Conservation (phyloP, 2,797 vertebrate genomes). For the Coranthus polyacanthus region DNA sequence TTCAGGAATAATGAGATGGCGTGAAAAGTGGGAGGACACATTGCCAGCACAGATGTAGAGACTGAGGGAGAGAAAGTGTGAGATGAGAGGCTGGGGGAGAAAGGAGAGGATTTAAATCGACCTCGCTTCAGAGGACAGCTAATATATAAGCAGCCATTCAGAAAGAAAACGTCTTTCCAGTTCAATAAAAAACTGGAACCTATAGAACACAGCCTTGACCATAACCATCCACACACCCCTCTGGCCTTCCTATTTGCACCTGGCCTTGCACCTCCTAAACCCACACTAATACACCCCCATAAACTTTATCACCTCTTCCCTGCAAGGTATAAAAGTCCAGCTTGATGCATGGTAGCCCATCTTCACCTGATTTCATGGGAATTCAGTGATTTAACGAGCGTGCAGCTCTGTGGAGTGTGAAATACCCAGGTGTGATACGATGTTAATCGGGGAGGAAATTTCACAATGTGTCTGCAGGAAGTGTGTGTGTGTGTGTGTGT, state of each 20-base stretch:
- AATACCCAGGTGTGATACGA: conserved; percentile 69
- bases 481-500: conserved; percentile 20
- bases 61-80: neutral
- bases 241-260: neutral
- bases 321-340: conserved; percentile 50
- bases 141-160: neutral
- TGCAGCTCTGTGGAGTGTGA: conserved; percentile 62
- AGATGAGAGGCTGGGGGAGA: neutral
- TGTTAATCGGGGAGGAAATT: conserved; percentile 40
- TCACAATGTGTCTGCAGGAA: neutral
- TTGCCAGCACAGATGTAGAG: no score
- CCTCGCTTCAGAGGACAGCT: neutral
- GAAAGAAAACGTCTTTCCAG: neutral
- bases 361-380: conserved; percentile 55
- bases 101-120: neutral
- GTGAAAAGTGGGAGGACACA: neutral
- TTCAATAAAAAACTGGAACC: neutral
- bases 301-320: conserved; percentile 46
- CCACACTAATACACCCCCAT: conserved; percentile 19
- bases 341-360: conserved; percentile 45
- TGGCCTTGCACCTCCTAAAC: neutral
- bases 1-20: neutral
- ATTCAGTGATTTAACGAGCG: conserved; percentile 58
- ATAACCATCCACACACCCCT: neutral
- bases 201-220: neutral